phyloP scores from a whole-genome alignment of 30 jellyfish, hydroid and myxozoan genomes.

The Aurelia sp. region DNA sequence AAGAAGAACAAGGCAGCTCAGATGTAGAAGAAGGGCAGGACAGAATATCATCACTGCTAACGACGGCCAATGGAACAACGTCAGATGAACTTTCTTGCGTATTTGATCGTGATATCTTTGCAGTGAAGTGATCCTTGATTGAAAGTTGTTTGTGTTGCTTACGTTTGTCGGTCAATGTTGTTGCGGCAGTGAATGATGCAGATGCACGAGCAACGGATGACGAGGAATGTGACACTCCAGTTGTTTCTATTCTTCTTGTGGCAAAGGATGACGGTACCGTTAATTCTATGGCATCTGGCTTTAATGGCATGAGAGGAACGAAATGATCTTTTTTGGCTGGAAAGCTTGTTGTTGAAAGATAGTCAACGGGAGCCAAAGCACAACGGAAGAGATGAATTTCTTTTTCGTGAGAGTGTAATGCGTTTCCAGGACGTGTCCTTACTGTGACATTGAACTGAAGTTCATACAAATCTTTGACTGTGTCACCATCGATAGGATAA shows the following conservation, averaged over 20 bases:
- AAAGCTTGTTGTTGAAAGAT: not conserved
- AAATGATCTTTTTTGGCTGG: constrained; percentile 8
- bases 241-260: not conserved
- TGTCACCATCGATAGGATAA: constrained; percentile 2
- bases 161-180: not conserved
- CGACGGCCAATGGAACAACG: not conserved
- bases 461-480: not conserved
- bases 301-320: constrained; percentile 8
- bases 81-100: not conserved
- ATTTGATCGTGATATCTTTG: not conserved
- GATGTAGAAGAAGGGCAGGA: not conserved
- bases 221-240: not conserved
- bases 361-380: constrained; percentile 10
- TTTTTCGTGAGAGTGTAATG: not conserved
- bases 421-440: not conserved
- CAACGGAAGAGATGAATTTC: constrained; percentile 20
- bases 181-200: not conserved
- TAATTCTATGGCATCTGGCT: no score
- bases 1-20: not conserved
- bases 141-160: not conserved
- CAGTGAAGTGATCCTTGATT: not conserved
- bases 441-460: constrained; percentile 9
- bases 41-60: not conserved
- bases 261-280: not conserved
- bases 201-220: not conserved